phyloP scores from a whole-genome alignment of 2,113 vertebrate genomes.

The Penelope pileata region DNA sequence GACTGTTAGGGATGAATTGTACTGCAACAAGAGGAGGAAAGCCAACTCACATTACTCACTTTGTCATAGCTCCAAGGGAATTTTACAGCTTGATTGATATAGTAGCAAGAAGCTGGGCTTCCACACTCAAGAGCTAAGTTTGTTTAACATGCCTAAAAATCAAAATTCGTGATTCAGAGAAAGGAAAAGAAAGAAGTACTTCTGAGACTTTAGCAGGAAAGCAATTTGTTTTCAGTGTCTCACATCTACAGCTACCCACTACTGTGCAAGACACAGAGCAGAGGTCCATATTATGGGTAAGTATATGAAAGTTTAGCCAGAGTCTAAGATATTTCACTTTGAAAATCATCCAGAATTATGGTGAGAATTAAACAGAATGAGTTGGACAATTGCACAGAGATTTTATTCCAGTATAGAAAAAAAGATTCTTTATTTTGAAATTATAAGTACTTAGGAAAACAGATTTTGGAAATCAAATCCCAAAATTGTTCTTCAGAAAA shows the following conservation, averaged over 20 bases:
- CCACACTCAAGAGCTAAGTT: neutral
- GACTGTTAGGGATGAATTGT: neutral
- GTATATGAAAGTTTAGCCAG: neutral
- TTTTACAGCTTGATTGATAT: neutral
- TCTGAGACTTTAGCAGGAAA: neutral
- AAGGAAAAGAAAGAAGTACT: neutral
- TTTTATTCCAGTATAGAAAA: neutral
- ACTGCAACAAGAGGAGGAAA: neutral
- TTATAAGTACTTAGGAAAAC: neutral
- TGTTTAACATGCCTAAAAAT: neutral
- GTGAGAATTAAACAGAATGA: neutral
- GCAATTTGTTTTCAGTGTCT: neutral
- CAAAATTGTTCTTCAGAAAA: neutral
- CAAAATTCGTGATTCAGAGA: neutral
- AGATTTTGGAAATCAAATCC: neutral
- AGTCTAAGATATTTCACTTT: neutral
- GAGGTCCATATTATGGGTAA: neutral
- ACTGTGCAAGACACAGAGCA: neutral
- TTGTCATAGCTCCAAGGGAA: neutral
- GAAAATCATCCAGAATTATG: neutral
- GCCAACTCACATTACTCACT: neutral
- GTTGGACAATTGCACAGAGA: neutral
- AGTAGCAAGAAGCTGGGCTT: neutral
- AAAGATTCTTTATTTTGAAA: neutral
- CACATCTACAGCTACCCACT: neutral